phyloP scores from a whole-genome alignment of 2,113 vertebrate genomes.

The Syngnathoides biaculeatus region DNA sequence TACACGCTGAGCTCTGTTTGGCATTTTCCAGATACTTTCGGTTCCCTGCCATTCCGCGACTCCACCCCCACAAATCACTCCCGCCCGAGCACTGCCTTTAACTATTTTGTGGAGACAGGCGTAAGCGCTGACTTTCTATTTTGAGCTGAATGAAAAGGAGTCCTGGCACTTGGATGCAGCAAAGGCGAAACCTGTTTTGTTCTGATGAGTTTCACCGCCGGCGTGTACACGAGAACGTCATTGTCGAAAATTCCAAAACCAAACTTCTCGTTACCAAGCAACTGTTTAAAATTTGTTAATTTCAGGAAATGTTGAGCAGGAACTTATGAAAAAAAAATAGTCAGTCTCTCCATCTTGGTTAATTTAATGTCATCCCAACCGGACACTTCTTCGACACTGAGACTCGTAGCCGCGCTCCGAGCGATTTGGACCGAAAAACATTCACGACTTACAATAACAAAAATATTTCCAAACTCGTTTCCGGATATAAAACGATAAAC shows the following conservation, averaged over 20 bases:
- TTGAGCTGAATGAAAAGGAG: constrained; percentile 68
- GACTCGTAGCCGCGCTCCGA: constrained; percentile 17
- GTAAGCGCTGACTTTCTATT: constrained; percentile 73
- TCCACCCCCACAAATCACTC: constrained; percentile 63
- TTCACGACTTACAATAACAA: constrained; percentile 7
- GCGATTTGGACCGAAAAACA: constrained; percentile 4
- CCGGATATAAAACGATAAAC: constrained; percentile 7
- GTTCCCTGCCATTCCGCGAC: constrained; percentile 42
- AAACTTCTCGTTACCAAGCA: background rate
- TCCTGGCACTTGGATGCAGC: constrained; percentile 63
- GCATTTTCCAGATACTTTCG: constrained; percentile 40
- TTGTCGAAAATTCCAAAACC: background rate
- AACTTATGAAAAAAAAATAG: background rate
- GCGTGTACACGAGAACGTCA: constrained; percentile 32
- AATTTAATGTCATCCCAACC: constrained; percentile 13
- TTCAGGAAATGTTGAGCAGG: background rate
- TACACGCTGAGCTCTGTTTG: constrained; percentile 14
- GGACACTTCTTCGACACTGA: constrained; percentile 12
- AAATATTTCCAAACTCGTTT: constrained; percentile 11
- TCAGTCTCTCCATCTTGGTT: background rate
- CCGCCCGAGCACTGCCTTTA: constrained; percentile 59
- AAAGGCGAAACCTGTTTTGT: constrained; percentile 63
- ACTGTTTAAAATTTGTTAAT: background rate
- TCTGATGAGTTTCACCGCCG: constrained; percentile 53
- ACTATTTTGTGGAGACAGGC: constrained; percentile 68